These are phyloP conservation scores for Lithobates sylvaticus DNA, from an alignment of 2,797 vertebrate species.

Conservation along the genomic window DNA sequence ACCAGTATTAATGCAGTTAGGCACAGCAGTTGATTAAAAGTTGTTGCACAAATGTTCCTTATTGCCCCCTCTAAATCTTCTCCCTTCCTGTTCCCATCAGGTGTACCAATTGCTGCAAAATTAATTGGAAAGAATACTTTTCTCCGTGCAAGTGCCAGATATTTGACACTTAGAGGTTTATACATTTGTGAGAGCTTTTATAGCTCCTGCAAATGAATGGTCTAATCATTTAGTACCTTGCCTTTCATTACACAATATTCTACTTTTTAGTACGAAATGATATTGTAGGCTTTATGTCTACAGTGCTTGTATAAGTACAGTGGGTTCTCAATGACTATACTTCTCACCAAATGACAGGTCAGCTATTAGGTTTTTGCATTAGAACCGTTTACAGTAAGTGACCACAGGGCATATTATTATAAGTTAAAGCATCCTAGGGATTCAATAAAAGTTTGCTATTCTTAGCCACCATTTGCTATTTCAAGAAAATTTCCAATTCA, in stretches of 20 bases:
- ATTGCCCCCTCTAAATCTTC: constrained; percentile 77
- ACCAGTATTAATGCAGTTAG: constrained; percentile 76
- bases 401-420: neutral
- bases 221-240: constrained; percentile 55
- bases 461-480: neutral
- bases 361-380: neutral
- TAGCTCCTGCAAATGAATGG: constrained; percentile 57
- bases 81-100: constrained; percentile 71
- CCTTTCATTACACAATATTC: constrained; percentile 54
- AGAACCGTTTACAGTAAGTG: neutral
- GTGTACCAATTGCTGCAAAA: constrained; percentile 76
- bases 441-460: neutral
- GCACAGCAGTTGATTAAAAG: constrained; percentile 83
- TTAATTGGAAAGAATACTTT: constrained; percentile 77
- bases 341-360: neutral
- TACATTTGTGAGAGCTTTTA: constrained; percentile 50
- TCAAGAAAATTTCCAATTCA: neutral
- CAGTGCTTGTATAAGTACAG: constrained; percentile 38
- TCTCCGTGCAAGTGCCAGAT: constrained; percentile 69
- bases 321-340: neutral
- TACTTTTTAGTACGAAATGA: constrained; percentile 51
- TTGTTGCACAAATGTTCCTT: constrained; percentile 80
- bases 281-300: constrained; percentile 44
- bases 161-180: constrained; percentile 62
- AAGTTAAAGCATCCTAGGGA: neutral